A percentile compares a stretch with the other conserved stretches of the same genome.
Evolutionary conservation across 1,140 invertebrate species (phyloP).

Genomic region (Lepeophtheirus salmonis): DNA sequence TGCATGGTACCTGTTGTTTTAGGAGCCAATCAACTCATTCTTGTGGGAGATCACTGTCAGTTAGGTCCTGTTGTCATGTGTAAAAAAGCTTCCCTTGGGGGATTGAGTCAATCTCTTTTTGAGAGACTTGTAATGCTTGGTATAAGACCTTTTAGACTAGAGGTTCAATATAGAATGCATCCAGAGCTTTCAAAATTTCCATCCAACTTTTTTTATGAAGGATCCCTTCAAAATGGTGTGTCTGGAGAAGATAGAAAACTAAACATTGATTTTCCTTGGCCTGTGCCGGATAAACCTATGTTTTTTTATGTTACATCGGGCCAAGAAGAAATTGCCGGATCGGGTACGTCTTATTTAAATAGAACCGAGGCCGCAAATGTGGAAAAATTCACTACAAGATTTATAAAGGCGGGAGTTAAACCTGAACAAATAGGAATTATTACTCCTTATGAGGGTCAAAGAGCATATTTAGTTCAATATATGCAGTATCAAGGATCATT

Average conservation of each 20-base stretch:
- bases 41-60: constrained; percentile 88
- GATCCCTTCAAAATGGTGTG: constrained; percentile 92
- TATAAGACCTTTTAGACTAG: constrained; percentile 77
- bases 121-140: constrained; percentile 90
- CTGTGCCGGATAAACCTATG: constrained; percentile 85
- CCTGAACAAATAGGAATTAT: constrained; percentile 99
- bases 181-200: constrained; percentile 91
- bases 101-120: constrained; percentile 65
- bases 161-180: constrained; percentile 99
- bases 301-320: constrained; percentile 92
- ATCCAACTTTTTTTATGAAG: constrained; percentile 99
- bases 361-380: constrained; percentile 95
- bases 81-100: constrained; percentile 80
- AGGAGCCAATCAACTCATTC: constrained; percentile 60
- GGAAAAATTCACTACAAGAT: constrained; percentile 79
- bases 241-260: constrained; percentile 43
- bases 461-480: constrained; percentile 87
- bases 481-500: constrained; percentile 97
- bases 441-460: constrained; percentile 94
- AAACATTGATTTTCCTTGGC: constrained; percentile 88
- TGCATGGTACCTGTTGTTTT: constrained; percentile 96
- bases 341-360: constrained; percentile 95
- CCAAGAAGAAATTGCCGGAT: constrained; percentile 94
- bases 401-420: constrained; percentile 72
- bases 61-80: constrained; percentile 97